Evolutionary conservation across 2,113 vertebrate species (phyloP), one percentile per base, ranked within the genome.

Genomic region (Antechinus stuartii): DNA sequence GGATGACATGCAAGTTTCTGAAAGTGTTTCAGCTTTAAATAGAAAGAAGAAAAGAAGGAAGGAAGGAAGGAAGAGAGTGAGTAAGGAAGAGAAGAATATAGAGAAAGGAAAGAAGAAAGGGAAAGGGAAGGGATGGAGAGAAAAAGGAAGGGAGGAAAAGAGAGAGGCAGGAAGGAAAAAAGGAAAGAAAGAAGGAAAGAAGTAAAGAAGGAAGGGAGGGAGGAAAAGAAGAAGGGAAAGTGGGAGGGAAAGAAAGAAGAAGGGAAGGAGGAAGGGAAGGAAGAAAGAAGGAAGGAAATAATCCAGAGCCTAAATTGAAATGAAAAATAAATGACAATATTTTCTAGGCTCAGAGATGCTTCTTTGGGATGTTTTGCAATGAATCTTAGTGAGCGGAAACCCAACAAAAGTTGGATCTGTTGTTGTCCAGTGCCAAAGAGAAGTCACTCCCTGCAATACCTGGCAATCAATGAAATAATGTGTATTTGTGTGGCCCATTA

Each of bases 101-200:
- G 30, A n/a, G 30, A 16, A 4, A 91, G 49, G 47, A 0, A 19
- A 54, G 10, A 54, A 96, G 53, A 55, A 12, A 47, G 0, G 0
- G 95, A 94, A 95, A 89, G n/a, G 25, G 25, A 35, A 84, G 7
- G 2, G 42, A 14, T 16, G 47, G 90, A 27, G n/a, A 95, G 94
- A 84, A 26, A 3, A 54, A 54, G 54, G 22, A 54, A 54, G 54
- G 22, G 11, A 54, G 54, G 22, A 23, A 54, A 11, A 19, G 11
- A 54, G 19, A 3, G 19, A 54, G 54, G 22, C 10, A 54, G 54
- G 22, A 54, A 54, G 54, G 22, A 23, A 47, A 47, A 47, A 47
- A 49, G 55, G 7, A 56, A 22, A 22, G 55, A 25, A 22, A 23
- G 4, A 89, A 30, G 11, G 55, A 5, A 12, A n/a, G 30, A 19